Percentiles rank a stretch among this genome's conserved stretches.
Conservation (phyloP, 2,113 vertebrate genomes). For the Morone saxatilis region DNA sequence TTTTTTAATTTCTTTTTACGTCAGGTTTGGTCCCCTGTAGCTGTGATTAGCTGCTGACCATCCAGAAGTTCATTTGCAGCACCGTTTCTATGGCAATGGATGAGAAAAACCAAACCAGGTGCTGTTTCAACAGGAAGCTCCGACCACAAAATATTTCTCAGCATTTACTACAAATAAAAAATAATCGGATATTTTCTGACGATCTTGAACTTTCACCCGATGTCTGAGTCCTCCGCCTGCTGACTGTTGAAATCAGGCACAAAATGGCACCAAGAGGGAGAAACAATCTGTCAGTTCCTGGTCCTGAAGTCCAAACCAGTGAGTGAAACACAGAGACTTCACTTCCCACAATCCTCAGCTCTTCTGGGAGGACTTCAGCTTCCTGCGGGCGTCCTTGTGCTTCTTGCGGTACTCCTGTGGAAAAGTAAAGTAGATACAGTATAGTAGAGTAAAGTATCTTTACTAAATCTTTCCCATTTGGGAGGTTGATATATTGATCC, state of each 20-base stretch:
- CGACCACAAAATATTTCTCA: constrained; percentile 1
- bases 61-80: constrained; percentile 9
- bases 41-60: neutral
- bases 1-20: too few relatives aligned
- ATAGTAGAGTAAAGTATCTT: too few relatives aligned
- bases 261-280: neutral
- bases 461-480: too few relatives aligned
- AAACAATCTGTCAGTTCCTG: neutral
- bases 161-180: constrained; percentile 13
- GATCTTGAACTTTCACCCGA: neutral
- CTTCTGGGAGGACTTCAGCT: constrained; percentile 78
- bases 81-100: neutral
- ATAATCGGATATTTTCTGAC: constrained; percentile 10
- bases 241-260: neutral
- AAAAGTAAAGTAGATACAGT: neutral
- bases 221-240: neutral
- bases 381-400: constrained; percentile 91
- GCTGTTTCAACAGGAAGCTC: neutral
- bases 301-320: neutral
- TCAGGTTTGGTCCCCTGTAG: neutral
- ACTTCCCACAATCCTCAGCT: constrained; percentile 68
- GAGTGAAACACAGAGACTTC: neutral
- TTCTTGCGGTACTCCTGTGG: constrained; percentile 92
- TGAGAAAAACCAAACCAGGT: neutral
- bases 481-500: too few relatives aligned